Evolutionary conservation across 2,797 vertebrate species (phyloP), one percentile per base, ranked within the genome.

Genomic region (Argyrosomus regius): DNA sequence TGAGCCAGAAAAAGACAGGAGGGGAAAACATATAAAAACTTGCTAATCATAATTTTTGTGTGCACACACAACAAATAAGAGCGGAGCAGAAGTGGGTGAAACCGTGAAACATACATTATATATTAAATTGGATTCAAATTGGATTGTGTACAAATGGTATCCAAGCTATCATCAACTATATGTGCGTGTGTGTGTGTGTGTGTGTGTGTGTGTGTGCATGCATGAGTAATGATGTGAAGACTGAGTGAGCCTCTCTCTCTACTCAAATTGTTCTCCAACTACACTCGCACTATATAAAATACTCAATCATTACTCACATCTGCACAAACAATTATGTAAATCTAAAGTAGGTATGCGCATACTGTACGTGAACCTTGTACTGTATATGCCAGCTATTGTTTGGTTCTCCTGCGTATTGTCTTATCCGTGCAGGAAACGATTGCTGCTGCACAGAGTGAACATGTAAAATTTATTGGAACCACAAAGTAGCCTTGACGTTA

Each of bases 281-380:
- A 26, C 70, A 71, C 78, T 83, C 50, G 53, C 45, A 46, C 62
- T 46, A 58, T 59, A 82, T 59, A n/a, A 73, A 76, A 78, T 39
- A 77, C 64, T 69, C 58, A 65, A 84, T 77, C 79, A 60, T 80
- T 72, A 65, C 70, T 82, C 28, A 75, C 58, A 74, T 87, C 72
- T 66, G 85, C 63, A 80, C 53, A 59, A 56, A 71, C 31, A 72
- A 80, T 82, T 82, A 88, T 87, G 83, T 31, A 74, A 81, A 91
- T 82, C 18, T 65, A 59, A 46, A 52, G 59, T 6, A 46, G 20
- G 22, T 45, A 18, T 56, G 71, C 67, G 66, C 46, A 1, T 74
- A 28, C 20, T 48, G n/a, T 46, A 48, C 28, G 46, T 49, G 60
- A 81, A 60, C n/a, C 10, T 46, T 78, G 50, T 75, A 72, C 43